Percentiles rank a stretch among this genome's conserved stretches.
Conservation (phyloP, 53 echinoderm and acorn worm species). For the Arbacia lixula region DNA sequence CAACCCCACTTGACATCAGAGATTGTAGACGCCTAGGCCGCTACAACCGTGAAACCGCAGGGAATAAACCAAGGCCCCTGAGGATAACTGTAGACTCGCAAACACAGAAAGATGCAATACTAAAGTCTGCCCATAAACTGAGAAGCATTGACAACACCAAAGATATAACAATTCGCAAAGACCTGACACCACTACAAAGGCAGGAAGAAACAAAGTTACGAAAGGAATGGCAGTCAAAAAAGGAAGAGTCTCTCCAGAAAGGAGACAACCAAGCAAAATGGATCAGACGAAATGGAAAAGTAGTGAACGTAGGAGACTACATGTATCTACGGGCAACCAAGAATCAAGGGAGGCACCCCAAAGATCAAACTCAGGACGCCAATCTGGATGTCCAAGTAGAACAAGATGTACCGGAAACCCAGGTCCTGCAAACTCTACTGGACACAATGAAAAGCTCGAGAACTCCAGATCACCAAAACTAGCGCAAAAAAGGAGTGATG, state of each 20-base stretch:
- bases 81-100: background rate
- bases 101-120: background rate
- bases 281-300: constrained; percentile 1
- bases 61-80: background rate
- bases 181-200: background rate
- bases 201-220: constrained; percentile 12
- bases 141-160: background rate
- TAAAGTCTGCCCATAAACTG: constrained; percentile 2
- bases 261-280: constrained; percentile 3
- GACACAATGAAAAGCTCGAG: too few relatives aligned
- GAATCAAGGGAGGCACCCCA: background rate
- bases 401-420: too few relatives aligned
- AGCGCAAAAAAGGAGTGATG: too few relatives aligned
- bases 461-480: too few relatives aligned
- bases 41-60: background rate
- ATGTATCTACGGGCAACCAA: background rate
- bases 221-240: constrained; percentile 23
- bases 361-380: too few relatives aligned
- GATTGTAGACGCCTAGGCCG: constrained; percentile 10
- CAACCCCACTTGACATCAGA: background rate
- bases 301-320: background rate
- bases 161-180: background rate
- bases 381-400: too few relatives aligned
- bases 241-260: background rate
- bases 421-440: too few relatives aligned